These are phyloP conservation scores for Onthophagus sagittarius DNA, from an alignment of 2,888 invertebrate species.

Conservation along the genomic window DNA sequence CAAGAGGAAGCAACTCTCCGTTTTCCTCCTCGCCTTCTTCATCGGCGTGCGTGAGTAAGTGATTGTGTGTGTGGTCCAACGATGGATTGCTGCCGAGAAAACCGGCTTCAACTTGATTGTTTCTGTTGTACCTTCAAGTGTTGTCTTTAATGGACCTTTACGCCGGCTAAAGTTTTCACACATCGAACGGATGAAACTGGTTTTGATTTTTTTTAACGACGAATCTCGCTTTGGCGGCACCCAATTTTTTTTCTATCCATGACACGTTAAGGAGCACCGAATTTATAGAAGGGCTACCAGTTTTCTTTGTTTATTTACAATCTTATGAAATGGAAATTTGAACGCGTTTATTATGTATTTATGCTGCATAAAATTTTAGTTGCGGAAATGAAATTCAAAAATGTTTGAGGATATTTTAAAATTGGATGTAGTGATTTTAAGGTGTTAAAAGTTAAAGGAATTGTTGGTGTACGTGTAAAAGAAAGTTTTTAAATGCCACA, in stretches of 20 bases:
- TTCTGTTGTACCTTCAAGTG: conserved; percentile 37
- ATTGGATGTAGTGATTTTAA: no score
- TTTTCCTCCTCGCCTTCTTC: no score
- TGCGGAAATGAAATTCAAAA: not conserved
- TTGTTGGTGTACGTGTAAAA: not conserved
- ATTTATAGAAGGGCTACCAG: not conserved
- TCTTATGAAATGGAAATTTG: not conserved
- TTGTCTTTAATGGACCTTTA: conserved; percentile 32
- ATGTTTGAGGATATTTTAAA: no score
- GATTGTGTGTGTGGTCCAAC: conserved; percentile 13
- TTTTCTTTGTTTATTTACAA: not conserved
- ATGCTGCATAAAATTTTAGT: not conserved
- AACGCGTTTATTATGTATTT: not conserved
- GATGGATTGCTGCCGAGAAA: conserved; percentile 6
- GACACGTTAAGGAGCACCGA: not conserved
- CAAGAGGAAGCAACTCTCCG: no score
- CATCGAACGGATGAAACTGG: not conserved
- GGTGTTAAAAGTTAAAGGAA: not conserved
- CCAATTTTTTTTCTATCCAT: not conserved
- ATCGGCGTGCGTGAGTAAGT: no score
- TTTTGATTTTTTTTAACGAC: not conserved
- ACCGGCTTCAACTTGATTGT: conserved; percentile 15
- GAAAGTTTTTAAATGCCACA: not conserved
- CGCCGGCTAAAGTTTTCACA: conserved; percentile 23
- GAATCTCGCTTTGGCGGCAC: not conserved